Evolutionary conservation across 1,140 invertebrate genomes (phyloP).

Genomic region (Rhyzopertha dominica): DNA sequence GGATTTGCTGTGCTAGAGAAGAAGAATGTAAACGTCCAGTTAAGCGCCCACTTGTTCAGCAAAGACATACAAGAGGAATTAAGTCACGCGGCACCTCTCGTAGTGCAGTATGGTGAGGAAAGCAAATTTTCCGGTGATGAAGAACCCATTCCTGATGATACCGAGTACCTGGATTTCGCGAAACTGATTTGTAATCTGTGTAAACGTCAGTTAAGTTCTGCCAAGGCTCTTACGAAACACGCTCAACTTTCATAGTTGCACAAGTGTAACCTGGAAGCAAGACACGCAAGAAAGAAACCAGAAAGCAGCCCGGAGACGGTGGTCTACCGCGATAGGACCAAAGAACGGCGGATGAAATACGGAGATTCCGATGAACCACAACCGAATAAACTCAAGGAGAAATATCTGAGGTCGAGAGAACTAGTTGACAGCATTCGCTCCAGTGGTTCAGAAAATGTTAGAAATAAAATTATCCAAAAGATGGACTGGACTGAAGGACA

Average conservation of each 20-base stretch:
- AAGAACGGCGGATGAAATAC: slow-evolving; percentile 86
- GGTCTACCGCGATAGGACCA: slow-evolving; percentile 80
- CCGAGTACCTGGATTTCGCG: slow-evolving; percentile 68
- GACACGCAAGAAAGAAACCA: background rate
- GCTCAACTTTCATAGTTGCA: slow-evolving; percentile 88
- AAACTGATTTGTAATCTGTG: slow-evolving; percentile 92
- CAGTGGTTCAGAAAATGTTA: slow-evolving; percentile 79
- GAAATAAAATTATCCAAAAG: slow-evolving; percentile 87
- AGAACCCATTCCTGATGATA: slow-evolving; percentile 55
- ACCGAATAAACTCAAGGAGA: slow-evolving; percentile 59
- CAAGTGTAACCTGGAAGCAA: slow-evolving; percentile 73
- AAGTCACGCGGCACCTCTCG: too few relatives aligned
- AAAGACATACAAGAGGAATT: slow-evolving; percentile 17
- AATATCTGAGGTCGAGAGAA: slow-evolving; percentile 35
- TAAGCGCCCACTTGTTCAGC: slow-evolving; percentile 14
- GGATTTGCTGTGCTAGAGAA: slow-evolving; percentile 79
- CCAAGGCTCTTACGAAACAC: slow-evolving; percentile 81
- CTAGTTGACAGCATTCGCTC: slow-evolving; percentile 32
- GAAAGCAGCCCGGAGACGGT: slow-evolving; percentile 40
- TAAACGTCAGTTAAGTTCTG: slow-evolving; percentile 84
- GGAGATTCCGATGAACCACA: slow-evolving; percentile 74
- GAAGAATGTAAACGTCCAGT: slow-evolving; percentile 33
- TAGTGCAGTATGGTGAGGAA: too few relatives aligned
- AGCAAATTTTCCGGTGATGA: slow-evolving; percentile 45
- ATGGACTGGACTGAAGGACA: slow-evolving; percentile 96